Base-by-base conservation (phyloP, 2,113 vertebrate species). In the Rhinolophus ferrumequinum region DNA sequence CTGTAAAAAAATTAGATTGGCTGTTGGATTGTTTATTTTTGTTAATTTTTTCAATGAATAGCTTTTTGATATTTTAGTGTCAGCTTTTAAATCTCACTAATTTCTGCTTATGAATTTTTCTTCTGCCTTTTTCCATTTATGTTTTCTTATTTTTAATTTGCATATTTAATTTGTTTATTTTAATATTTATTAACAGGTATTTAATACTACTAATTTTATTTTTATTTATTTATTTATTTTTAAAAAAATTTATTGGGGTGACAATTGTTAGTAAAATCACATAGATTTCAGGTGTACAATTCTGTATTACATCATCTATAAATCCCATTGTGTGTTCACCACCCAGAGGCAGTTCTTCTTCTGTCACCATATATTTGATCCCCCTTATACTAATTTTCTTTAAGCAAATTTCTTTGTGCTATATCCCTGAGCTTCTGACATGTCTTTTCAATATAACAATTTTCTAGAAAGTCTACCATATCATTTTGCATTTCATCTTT, bases 401-500 rank as follows among this genome's bases (percentile, higher is more conserved):
- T 80, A 21, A 44, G 19, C 58, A 26, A 60, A 60, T 14, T 38
- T 15, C 50, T 7, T 13, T 87, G 60, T 66, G 11, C 24, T 35
- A 18, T 70, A 58, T 35, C 13, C 4, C 35, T 58, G 15, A 87
- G 75, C 50, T 72, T 77, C 56, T 62, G 62, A 76, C 41, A 35
- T 64, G 50, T n/a, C 35, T 64, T 92, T 88, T 93, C 35, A 88
- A 41, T 83, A 73, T 82, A 66, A 69, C 26, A 58, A 84, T 66
- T 93, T 95, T 90, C 50, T 93, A 58, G 54, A 86, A 95, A 87
- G 77, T 92, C 22, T 77, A 56, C 13, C 60, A 80, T 82, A 77
- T 84, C 41, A n/a, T 86, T 94, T 94, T 54, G n/a, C n/a, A 52
- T 95, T 92, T 82, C 33, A 16, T 60, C 52, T 89, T 89, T 94